phyloP scores from a whole-genome alignment of 2,113 vertebrate species.

The Anthoscopus minutus region DNA sequence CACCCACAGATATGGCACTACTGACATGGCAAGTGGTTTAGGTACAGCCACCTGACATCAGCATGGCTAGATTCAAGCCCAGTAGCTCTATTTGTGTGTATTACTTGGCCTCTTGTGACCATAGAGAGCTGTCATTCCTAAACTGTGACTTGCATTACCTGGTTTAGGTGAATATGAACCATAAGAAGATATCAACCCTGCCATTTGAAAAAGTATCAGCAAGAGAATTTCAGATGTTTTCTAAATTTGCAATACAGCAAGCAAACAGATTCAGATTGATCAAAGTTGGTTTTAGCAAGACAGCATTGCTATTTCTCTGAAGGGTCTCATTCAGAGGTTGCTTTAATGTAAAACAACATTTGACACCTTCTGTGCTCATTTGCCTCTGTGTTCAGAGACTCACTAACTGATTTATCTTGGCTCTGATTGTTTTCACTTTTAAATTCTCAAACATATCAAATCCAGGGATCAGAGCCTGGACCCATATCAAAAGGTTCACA shows the following conservation, averaged over 20 bases:
- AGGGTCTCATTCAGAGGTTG: neutral
- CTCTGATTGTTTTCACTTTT: neutral
- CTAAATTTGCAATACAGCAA: neutral
- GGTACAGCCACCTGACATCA: neutral
- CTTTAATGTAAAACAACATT: neutral
- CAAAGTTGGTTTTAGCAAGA: neutral
- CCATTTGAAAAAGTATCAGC: neutral
- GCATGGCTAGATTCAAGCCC: neutral
- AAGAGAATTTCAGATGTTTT: neutral
- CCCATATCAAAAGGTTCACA: neutral
- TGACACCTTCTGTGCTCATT: neutral
- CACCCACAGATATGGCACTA: neutral
- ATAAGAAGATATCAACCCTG: neutral
- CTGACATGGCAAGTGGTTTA: neutral
- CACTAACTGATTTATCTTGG: neutral
- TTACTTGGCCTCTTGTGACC: neutral
- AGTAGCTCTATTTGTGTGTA: neutral
- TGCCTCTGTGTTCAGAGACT: rapidly evolving
- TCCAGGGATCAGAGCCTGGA: neutral
- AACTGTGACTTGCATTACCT: neutral
- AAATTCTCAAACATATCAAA: neutral
- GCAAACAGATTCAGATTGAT: neutral
- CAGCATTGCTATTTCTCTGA: neutral
- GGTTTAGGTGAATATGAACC: neutral
- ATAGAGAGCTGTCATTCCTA: neutral